Percentiles rank a stretch among this genome's conserved stretches.
Conservation (phyloP, 2,888 invertebrate species). For the Spialia ferax region DNA sequence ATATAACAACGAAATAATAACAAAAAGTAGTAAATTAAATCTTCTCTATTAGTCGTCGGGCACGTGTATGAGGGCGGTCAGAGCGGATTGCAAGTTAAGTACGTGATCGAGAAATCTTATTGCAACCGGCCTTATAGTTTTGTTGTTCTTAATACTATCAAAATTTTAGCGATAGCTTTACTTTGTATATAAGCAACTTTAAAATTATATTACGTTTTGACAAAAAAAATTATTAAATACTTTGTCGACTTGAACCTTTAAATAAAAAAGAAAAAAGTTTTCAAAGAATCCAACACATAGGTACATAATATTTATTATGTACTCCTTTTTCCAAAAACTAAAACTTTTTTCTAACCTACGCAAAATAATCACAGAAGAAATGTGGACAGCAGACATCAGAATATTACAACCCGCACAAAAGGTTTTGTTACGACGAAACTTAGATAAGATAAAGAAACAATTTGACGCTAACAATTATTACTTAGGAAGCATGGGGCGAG, state of each 20-base stretch:
- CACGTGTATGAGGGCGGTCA: slow-evolving; percentile 15
- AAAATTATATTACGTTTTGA: too few relatives aligned
- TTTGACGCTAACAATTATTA: slow-evolving; percentile 26
- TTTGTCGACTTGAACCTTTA: too few relatives aligned
- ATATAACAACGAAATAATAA: neutral
- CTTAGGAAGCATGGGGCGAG: slow-evolving; percentile 17
- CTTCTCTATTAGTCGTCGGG: slow-evolving; percentile 13
- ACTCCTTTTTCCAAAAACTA: too few relatives aligned
- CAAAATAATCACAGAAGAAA: too few relatives aligned
- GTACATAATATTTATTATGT: too few relatives aligned
- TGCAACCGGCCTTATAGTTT: slow-evolving; percentile 5
- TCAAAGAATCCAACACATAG: too few relatives aligned
- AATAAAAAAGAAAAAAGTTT: too few relatives aligned
- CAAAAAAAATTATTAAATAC: too few relatives aligned
- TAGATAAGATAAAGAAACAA: slow-evolving; percentile 1
- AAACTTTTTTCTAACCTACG: too few relatives aligned
- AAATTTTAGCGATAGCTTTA: neutral
- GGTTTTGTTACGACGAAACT: neutral
- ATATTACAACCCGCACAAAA: too few relatives aligned
- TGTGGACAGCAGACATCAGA: too few relatives aligned
- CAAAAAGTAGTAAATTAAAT: slow-evolving; percentile 5
- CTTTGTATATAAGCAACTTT: neutral
- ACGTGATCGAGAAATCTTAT: slow-evolving; percentile 17
- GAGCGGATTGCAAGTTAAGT: slow-evolving; percentile 14
- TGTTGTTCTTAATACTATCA: slow-evolving; percentile 13